A percentile compares a stretch with the other conserved stretches of the same genome.
Evolutionary conservation across 1,140 invertebrate species (phyloP).

Genomic region (Mycetomoellerius zeteki): DNA sequence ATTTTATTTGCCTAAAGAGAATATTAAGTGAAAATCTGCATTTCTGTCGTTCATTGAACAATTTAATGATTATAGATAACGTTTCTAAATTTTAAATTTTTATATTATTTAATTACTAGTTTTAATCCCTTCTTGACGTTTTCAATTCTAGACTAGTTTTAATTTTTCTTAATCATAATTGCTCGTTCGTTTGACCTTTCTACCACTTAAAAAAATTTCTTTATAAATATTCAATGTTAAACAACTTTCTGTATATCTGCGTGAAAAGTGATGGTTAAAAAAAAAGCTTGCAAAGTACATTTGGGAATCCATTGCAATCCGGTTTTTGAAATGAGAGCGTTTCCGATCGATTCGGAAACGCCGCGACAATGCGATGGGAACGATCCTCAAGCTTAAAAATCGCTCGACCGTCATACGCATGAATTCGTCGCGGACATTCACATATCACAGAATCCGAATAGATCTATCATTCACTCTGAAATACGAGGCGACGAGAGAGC

Average conservation of each 20-base stretch:
- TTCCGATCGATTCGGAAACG: background rate
- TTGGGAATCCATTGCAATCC: background rate
- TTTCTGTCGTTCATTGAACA: background rate
- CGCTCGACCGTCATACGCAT: constrained; percentile 52
- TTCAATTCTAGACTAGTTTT: too few species aligned
- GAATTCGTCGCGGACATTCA: constrained; percentile 42
- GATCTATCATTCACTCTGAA: background rate
- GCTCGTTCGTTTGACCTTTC: too few species aligned
- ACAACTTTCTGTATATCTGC: background rate
- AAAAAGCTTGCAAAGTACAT: background rate
- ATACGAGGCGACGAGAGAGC: constrained; percentile 15
- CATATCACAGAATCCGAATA: constrained; percentile 25
- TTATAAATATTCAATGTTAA: background rate
- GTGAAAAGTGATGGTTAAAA: background rate
- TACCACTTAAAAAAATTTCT: too few species aligned
- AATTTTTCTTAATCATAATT: too few species aligned
- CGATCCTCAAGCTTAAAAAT: constrained; percentile 53
- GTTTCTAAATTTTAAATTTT: background rate
- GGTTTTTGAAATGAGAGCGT: constrained; percentile 8
- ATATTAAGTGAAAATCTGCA: background rate
- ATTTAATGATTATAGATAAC: background rate
- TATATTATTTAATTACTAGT: too few species aligned
- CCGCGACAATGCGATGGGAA: constrained; percentile 10
- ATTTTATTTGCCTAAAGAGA: background rate
- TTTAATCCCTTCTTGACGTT: too few species aligned